Percentiles rank a stretch among this genome's conserved stretches.
These are phyloP conservation scores for Champsocephalus esox DNA, from an alignment of 2,797 vertebrate genomes.

Conservation along the genomic window DNA sequence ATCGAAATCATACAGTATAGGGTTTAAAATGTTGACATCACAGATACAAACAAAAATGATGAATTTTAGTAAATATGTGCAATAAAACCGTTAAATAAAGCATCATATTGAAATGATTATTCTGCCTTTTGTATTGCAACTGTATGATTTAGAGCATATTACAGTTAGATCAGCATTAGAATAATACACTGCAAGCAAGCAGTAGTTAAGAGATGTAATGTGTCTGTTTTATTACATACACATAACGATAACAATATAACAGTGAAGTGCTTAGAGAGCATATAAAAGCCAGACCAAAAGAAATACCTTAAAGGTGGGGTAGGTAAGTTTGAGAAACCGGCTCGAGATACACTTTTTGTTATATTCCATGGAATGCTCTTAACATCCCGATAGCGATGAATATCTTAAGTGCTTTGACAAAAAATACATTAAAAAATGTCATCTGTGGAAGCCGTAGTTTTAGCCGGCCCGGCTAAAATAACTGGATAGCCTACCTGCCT, in stretches of 20 bases:
- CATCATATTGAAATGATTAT: background rate
- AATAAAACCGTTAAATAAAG: no score
- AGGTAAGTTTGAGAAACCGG: no score
- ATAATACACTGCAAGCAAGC: background rate
- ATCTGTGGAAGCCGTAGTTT: no score
- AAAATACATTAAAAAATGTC: no score
- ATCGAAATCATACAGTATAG: background rate
- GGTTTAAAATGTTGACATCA: background rate
- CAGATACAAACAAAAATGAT: background rate
- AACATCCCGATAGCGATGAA: no score
- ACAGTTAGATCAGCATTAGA: background rate
- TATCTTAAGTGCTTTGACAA: no score
- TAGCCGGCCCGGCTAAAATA: no score
- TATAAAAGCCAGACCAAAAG: background rate
- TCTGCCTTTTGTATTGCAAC: background rate
- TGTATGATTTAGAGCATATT: background rate
- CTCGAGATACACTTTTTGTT: no score
- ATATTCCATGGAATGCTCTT: no score
- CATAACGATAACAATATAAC: background rate
- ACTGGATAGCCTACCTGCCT: no score
- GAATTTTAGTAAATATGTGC: no score
- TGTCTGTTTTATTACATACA: background rate
- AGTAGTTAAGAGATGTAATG: background rate
- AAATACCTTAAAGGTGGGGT: background rate
- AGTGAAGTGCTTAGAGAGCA: background rate